Percentiles rank a stretch among this genome's conserved stretches.
These are phyloP conservation scores for Parnassius smintheus DNA, from an alignment of 2,888 invertebrate genomes.

Conservation along the genomic window DNA sequence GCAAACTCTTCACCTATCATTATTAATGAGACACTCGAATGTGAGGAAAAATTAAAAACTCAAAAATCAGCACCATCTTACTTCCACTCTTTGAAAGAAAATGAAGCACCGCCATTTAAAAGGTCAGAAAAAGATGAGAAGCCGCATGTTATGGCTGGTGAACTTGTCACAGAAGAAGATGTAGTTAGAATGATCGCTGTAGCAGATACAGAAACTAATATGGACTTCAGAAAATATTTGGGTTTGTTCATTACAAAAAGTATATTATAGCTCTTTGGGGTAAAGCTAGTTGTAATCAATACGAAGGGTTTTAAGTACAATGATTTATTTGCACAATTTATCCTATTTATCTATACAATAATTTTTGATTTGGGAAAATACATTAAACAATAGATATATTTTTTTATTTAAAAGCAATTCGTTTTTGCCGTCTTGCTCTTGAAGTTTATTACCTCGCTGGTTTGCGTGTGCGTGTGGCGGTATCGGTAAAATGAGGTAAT, in stretches of 20 bases:
- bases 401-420: no score
- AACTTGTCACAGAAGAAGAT: constrained; percentile 53
- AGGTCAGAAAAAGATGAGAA: constrained; percentile 42
- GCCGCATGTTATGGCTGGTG: constrained; percentile 50
- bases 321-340: no score
- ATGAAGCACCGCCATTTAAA: constrained; percentile 59
- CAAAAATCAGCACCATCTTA: constrained; percentile 69
- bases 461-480: no score
- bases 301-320: no score
- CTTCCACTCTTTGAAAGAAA: constrained; percentile 58
- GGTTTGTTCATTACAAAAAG: constrained; percentile 38
- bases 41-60: constrained; percentile 35
- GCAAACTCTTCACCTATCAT: constrained; percentile 48
- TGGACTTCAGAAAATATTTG: constrained; percentile 47
- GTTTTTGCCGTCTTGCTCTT: no score
- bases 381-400: no score
- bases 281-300: no score
- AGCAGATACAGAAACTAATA: constrained; percentile 39
- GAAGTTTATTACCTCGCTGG: no score
- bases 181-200: constrained; percentile 57
- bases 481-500: no score
- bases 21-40: constrained; percentile 22
- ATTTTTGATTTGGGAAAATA: no score
- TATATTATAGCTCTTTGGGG: not conserved
- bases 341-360: no score